Base-by-base conservation (phyloP, 2,797 vertebrate genomes). In the Girardinus metallicus region DNA sequence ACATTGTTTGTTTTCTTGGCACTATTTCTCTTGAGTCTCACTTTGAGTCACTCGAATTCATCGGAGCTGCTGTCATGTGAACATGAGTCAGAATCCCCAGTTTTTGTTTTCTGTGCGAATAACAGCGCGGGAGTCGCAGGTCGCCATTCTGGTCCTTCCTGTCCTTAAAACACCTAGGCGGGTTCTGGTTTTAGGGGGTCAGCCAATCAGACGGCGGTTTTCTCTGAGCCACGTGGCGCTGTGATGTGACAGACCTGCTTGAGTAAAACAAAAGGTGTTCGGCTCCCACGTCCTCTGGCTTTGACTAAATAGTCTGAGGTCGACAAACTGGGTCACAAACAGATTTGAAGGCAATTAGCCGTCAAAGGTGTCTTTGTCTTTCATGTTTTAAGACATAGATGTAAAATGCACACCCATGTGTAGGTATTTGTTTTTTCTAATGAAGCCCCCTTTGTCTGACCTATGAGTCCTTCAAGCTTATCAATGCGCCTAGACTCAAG, bases 101-200 rank as follows among this genome's bases (percentile, higher is more conserved):
- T 46, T 86, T 73, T 85, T 83, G 51, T 76, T 79, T 75, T 8
- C 16, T 31, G 55, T 70, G 44, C 91, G 68, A 92, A 80, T 88
- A 71, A 85, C 70, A 21, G 31, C 39, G 26, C 36, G 68, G 72
- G 29, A 44, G 31, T 36, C 3, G 10, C 15, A 53, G 79, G 87
- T 86, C 72, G 92, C 94, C 71, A 75, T 89, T 86, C 93, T 78
- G 89, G 94, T 95, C 91, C 77, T 87, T 87, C 93, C 79, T 86
- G 93, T 93, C 87, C 60, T 3, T 23, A 73, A 85, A 77, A 68
- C 77, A 88, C 80, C 78, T 75, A 74, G 62, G 77, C 74, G 84
- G 73, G 70, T 80, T 31, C 13, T 26, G 36, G 62, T 76, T 75
- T 49, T 18, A 8, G 18, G 74, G 74, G 55, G 12, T 26, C 31